Conservation (phyloP, 2,797 vertebrate species). For the Xenentodon cancila region DNA sequence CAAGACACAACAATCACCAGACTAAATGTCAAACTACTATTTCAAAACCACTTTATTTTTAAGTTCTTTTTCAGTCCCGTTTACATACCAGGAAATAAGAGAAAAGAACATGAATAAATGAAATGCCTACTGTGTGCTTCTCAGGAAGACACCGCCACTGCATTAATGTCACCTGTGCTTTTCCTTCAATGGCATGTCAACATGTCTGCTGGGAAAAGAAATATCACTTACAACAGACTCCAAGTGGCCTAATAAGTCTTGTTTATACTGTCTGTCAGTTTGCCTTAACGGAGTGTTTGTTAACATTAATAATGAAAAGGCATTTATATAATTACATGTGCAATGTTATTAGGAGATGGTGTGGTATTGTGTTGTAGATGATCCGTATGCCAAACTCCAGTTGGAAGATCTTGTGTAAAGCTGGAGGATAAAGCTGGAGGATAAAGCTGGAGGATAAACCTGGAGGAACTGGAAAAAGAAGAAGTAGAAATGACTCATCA, state of each 20-base stretch:
- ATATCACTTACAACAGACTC: neutral
- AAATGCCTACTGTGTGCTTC: neutral
- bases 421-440: neutral
- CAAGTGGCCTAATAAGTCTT: neutral
- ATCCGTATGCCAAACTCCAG: neutral
- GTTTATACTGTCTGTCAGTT: neutral
- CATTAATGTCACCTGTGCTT: slow-evolving; percentile 17
- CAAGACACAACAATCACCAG: neutral
- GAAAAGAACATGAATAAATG: slow-evolving; percentile 11
- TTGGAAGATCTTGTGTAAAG: slow-evolving; percentile 12
- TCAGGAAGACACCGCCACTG: neutral
- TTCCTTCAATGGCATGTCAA: slow-evolving; percentile 10
- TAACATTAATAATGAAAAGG: neutral
- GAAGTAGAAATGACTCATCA: neutral
- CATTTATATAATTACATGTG: neutral
- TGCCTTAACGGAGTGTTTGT: neutral
- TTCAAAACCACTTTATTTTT: slow-evolving; percentile 15
- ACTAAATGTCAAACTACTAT: slow-evolving; percentile 12
- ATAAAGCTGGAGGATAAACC: neutral
- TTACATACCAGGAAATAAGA: neutral
- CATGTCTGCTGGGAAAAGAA: neutral
- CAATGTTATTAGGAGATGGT: neutral
- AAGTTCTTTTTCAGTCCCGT: neutral
- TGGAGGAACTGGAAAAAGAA: slow-evolving; percentile 13
- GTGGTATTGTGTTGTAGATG: neutral